Evolutionary conservation across 2,888 invertebrate genomes (phyloP), one percentile per base, ranked within the genome.

Genomic region (Sthenelais limicola): DNA sequence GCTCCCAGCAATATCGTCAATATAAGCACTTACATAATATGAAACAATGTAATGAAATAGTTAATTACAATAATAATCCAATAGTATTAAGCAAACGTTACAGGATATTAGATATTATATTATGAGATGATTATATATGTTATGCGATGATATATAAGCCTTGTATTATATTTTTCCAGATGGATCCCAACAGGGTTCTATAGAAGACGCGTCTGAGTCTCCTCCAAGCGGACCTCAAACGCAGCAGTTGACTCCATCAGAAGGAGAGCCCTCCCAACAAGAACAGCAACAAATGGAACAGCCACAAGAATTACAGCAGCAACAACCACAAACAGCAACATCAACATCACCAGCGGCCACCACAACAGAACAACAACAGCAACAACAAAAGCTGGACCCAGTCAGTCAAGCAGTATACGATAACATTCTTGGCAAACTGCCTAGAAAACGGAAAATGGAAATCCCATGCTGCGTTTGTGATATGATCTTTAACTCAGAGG

Each of bases 401-500:
- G 66, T 66, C n/a, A 32, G 47, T 9, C 49, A 72, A 21, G 72
- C 72, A 26, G 51, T 66, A 7, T 51, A 66, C 30, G 72, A 72
- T 28, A 72, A 66, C 35, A 49, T 72, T 3, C 33, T 72, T 33
- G 72, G 72, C 3, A 72, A 72, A 66, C 30, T 72, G 15, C 72
- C 72, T 1, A 12, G 51, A 18, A 72, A 72, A 21, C 66, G 72
- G 7, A 72, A 72, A 28, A 35, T 72, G 43, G 72, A 72, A 26
- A 72, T 72, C 18, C 66, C 72, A 1, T 72, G 72, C 43, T 18
- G 67, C 1, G 72, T 72, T 32, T 72, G 72, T 52, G 72, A 72
- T 26, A 72, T 67, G 48, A 51, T 72, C 33, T 72, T 72, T 30
- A 72, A 72, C 67, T 72, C 72, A 1, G 72, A 72, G 52, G 72